Conservation (phyloP, 2,797 vertebrate species). For the Sebastes kiyomatsui region DNA sequence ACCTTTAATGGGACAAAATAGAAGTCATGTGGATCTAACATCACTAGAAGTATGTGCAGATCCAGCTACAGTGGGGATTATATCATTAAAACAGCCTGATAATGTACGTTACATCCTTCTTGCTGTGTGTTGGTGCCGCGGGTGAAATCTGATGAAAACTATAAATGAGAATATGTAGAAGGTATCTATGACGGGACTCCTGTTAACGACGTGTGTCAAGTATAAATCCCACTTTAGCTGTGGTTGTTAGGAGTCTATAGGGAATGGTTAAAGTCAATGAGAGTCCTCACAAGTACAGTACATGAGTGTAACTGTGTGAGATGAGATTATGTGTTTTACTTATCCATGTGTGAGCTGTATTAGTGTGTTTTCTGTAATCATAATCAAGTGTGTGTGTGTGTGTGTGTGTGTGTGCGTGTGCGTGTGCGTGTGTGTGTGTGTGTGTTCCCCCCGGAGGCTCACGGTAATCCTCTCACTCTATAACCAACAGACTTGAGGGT, state of each 20-base stretch:
- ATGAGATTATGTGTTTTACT: background rate
- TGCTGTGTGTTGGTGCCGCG: background rate
- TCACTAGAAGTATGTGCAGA: background rate
- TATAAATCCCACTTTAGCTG: background rate
- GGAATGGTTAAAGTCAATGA: too few species aligned
- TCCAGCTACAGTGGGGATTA: background rate
- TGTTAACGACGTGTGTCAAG: background rate
- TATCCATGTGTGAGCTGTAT: background rate
- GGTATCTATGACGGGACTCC: background rate
- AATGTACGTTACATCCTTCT: background rate
- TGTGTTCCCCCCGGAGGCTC: background rate
- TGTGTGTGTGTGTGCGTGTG: background rate
- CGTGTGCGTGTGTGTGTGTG: background rate
- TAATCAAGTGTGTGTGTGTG: background rate
- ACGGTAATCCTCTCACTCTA: constrained; percentile 1
- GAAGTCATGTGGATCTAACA: too few species aligned
- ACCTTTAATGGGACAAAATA: background rate
- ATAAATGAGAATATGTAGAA: background rate
- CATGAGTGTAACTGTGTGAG: background rate
- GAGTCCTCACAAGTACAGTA: background rate
- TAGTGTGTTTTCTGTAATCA: background rate
- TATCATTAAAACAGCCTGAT: background rate
- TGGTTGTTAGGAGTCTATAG: background rate
- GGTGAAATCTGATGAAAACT: background rate
- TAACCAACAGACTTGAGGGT: constrained; percentile 19